phyloP scores from a whole-genome alignment of 2,113 vertebrate genomes.

The Morone chrysops region DNA sequence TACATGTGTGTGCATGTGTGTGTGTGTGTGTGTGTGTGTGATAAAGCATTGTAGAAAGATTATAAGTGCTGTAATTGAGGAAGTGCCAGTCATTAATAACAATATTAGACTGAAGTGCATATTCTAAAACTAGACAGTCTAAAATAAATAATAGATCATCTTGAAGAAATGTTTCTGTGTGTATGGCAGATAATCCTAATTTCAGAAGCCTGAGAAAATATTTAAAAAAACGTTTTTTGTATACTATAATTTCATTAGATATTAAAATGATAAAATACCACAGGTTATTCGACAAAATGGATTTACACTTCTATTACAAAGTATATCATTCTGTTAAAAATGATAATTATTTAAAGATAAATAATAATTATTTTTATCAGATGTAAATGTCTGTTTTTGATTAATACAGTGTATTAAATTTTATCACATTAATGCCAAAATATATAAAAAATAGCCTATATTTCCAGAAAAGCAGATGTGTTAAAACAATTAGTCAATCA shows the following conservation, averaged over 20 bases:
- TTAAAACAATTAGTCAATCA: not conserved
- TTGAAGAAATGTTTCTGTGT: not conserved
- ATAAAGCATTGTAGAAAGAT: not conserved
- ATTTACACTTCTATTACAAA: not conserved
- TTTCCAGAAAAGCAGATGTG: not conserved
- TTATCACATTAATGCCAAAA: constrained; percentile 8
- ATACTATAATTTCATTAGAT: not conserved
- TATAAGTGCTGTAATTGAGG: not conserved
- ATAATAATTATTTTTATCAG: not conserved
- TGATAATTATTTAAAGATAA: not conserved
- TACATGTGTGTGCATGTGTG: not conserved
- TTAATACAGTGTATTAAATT: not conserved
- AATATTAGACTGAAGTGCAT: not conserved
- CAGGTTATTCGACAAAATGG: not conserved
- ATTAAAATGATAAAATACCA: not conserved
- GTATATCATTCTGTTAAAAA: not conserved
- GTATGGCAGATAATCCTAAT: not conserved
- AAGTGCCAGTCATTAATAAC: not conserved
- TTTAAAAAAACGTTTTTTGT: not conserved
- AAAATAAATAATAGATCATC: not conserved
- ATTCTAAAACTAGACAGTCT: not conserved
- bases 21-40: not conserved
- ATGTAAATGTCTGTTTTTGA: not conserved
- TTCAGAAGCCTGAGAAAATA: not conserved
- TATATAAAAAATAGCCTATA: not conserved